phyloP scores from a whole-genome alignment of 2,888 invertebrate genomes.

The Arctia plantaginis region DNA sequence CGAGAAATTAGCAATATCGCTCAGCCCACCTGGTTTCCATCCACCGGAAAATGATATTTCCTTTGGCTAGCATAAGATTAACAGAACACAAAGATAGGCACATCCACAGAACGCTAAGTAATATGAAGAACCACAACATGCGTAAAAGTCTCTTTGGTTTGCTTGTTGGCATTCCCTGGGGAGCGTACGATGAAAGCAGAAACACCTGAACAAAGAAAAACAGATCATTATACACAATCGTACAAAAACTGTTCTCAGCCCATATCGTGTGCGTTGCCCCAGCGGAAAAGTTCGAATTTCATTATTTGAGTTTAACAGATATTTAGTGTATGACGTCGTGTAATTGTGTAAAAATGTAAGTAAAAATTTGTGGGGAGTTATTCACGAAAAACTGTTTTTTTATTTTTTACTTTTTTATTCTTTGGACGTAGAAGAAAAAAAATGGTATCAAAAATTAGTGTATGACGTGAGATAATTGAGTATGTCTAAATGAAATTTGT shows the following conservation, averaged over 20 bases:
- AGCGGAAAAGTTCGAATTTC: no score
- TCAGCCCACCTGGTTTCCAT: constrained; percentile 83
- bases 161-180: constrained; percentile 86
- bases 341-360: no score
- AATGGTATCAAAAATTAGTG: no score
- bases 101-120: constrained; percentile 90
- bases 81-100: constrained; percentile 88
- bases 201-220: constrained; percentile 85
- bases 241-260: neutral
- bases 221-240: neutral
- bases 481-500: no score
- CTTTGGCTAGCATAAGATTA: constrained; percentile 88
- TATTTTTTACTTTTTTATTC: no score
- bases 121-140: constrained; percentile 91
- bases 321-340: no score
- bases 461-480: no score
- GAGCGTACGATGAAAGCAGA: constrained; percentile 89
- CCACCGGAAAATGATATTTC: constrained; percentile 88
- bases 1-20: neutral
- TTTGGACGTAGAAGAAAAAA: no score
- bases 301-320: no score
- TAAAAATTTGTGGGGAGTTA: no score
- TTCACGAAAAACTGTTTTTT: no score
- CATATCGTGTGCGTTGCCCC: no score
- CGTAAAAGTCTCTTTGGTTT: constrained; percentile 90